phyloP scores from a whole-genome alignment of 2,113 vertebrate species.

The rabbit (Oryctolagus cuniculus) region mOryCun1.1 NC_091435.1:125311501-125312000 shows the following conservation, averaged over 20 bases:
- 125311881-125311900: constrained; percentile 4
- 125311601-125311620: constrained; percentile 64
- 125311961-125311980: constrained; percentile 18
- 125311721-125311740: constrained; percentile 51
- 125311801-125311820: background rate
- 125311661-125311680: background rate
- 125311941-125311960: background rate
- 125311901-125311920: background rate
- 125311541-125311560: constrained; percentile 25
- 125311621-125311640: constrained; percentile 43
- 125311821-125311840: background rate
- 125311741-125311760: constrained; percentile 17
- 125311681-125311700: constrained; percentile 44
- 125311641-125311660: constrained; percentile 41
- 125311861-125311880: background rate
- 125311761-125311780: background rate
- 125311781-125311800: background rate
- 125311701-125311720: constrained; percentile 51
- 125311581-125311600: constrained; percentile 66
- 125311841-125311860: background rate
- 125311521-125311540: constrained; percentile 27
- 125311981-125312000: background rate
- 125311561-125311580: constrained; percentile 60
- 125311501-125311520: background rate
- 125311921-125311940: background rate